Base-by-base conservation (phyloP, 2,113 vertebrate genomes). In the Diphyllodes magnificus region DNA sequence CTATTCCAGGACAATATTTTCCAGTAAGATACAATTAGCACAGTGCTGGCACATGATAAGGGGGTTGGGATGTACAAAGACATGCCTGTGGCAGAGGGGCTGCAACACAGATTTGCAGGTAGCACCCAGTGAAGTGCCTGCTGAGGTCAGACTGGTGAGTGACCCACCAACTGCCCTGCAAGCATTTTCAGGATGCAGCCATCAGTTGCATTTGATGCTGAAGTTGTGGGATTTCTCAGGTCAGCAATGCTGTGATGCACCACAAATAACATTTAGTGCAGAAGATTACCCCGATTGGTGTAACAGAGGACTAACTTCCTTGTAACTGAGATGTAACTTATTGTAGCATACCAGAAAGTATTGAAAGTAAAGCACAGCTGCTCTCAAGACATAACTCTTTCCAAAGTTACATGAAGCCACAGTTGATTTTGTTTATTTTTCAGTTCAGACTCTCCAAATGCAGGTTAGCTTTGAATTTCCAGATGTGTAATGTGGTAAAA, bases 371-470 rank as follows among this genome's bases (percentile, higher is more conserved):
- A 87, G 21, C 63, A 85, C 93, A 91, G 84, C 87, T 96, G 89
- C 66, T 69, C 39, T 85, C 49, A 65, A 89, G 71, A 37, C 45
- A 6, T 49, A 54, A 61, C 37, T 61, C 31, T 89, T 94, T 92
- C 71, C 61, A 91, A 82, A 66, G 53, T 49, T 87, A 65, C 30
- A 4, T 50, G 70, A 92, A 95, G 42, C 39, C 78, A 87, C 31
- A 59, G 73, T 45, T 95, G 66, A 92, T 85, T 85, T 76, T 95
- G 66, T 93, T 95, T 94, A 64, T 92, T 96, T 93, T 95, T 89
- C 59, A 85, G 42, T 82, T 89, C 81, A 76, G 42, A 60, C 37
- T 73, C 22, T 93, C 75, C 81, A 90, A 95, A 91, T 53, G 25
- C 39, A 89, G 78, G 70, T 92, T 92, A 89, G 42, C 73, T 91